Conservation (phyloP, 2,797 vertebrate genomes). For the Eurystomus glaucurus region DNA sequence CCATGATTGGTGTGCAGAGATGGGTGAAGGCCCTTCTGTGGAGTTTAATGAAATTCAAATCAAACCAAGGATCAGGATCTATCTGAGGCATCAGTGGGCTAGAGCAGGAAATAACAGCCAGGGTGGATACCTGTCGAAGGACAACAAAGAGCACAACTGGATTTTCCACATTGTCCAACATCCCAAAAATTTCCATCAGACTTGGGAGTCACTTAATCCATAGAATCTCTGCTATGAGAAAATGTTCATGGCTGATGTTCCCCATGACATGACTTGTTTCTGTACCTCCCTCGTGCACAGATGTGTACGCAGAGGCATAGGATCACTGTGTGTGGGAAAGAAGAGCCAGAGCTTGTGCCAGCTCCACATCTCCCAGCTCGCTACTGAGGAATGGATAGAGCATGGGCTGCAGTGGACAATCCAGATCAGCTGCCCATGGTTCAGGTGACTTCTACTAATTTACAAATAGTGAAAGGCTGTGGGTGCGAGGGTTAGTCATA, state of each 20-base stretch:
- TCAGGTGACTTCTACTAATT: neutral
- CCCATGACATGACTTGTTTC: neutral
- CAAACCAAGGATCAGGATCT: neutral
- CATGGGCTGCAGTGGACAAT: neutral
- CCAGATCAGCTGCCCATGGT: neutral
- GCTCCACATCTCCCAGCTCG: neutral
- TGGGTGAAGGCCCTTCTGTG: neutral
- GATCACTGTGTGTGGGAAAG: fast-evolving
- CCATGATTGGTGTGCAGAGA: fast-evolving
- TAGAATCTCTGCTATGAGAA: neutral
- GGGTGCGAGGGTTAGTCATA: neutral
- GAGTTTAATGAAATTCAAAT: neutral
- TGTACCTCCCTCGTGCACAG: fast-evolving
- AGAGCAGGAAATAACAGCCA: neutral
- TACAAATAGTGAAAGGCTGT: fast-evolving
- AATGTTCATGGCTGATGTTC: neutral
- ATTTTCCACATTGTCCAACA: neutral
- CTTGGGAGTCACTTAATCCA: neutral
- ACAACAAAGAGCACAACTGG: neutral
- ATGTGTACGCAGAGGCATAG: fast-evolving
- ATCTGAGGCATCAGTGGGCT: neutral
- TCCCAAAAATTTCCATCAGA: neutral
- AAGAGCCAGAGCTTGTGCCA: fast-evolving
- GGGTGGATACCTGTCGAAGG: neutral
- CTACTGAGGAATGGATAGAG: fast-evolving